Conservation (phyloP, 1,140 invertebrate genomes). For the Lutraria rhynchaena region DNA sequence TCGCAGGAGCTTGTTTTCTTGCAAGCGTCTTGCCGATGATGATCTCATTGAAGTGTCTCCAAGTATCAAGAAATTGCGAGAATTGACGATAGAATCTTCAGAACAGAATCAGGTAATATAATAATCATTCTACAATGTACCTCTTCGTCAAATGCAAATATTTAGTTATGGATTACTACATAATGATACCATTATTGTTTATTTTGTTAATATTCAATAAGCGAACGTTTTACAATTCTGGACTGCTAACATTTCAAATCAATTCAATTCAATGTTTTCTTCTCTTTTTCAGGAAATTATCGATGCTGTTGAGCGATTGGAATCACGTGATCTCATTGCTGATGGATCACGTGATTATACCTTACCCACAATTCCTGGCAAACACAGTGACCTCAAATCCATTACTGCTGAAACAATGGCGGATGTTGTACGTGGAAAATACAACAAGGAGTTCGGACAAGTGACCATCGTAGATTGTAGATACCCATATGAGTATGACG, state of each 20-base stretch:
- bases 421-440: too few relatives aligned
- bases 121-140: neutral
- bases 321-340: slow-evolving; percentile 17
- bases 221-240: neutral
- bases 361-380: too few relatives aligned
- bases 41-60: neutral
- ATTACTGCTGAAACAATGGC: too few relatives aligned
- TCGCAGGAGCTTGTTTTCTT: slow-evolving; percentile 19
- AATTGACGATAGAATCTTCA: neutral
- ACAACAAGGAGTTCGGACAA: slow-evolving; percentile 83
- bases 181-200: neutral
- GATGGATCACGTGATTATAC: slow-evolving; percentile 52
- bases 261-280: too few relatives aligned
- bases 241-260: neutral
- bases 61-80: neutral
- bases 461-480: slow-evolving; percentile 81
- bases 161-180: neutral
- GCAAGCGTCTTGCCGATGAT: slow-evolving; percentile 13
- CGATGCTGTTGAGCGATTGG: slow-evolving; percentile 25
- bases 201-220: neutral
- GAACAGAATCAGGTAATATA: neutral
- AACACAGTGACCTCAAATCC: too few relatives aligned
- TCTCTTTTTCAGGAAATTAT: slow-evolving; percentile 20
- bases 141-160: neutral
- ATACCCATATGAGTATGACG: slow-evolving; percentile 98